phyloP scores from a whole-genome alignment of 2,113 vertebrate genomes.

The Chloropsis hardwickii region DNA sequence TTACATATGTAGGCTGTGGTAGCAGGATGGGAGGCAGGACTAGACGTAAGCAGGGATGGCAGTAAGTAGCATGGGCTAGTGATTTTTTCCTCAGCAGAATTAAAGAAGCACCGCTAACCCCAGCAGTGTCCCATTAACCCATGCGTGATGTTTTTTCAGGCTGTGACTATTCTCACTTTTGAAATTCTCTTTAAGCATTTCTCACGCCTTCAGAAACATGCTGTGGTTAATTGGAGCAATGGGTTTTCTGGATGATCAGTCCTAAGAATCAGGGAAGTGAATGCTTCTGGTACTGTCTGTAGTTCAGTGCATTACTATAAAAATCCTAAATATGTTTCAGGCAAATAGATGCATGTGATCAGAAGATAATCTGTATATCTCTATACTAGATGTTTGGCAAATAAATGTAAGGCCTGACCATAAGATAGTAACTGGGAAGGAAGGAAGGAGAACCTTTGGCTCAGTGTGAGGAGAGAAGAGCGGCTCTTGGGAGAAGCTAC shows the following conservation, averaged over 20 bases:
- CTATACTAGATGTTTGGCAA: not conserved
- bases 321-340: not conserved
- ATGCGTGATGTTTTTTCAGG: not conserved
- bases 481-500: not conserved
- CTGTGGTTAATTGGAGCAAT: not conserved
- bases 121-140: not conserved
- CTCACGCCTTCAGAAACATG: not conserved
- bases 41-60: not conserved
- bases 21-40: not conserved
- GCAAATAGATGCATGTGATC: not conserved
- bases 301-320: not conserved
- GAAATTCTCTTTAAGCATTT: not conserved
- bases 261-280: not conserved
- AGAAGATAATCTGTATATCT: not conserved
- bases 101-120: not conserved
- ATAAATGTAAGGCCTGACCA: not conserved
- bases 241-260: not conserved
- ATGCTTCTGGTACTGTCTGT: not conserved
- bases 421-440: not conserved
- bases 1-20: not conserved
- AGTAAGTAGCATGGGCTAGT: not conserved
- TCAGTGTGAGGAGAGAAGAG: not conserved
- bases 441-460: not conserved
- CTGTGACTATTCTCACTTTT: not conserved
- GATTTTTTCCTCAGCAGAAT: not conserved